Evolutionary conservation across 1,140 invertebrate genomes (phyloP), one percentile per base, ranked within the genome.

Genomic region (Cardiocondyla obscurior): DNA sequence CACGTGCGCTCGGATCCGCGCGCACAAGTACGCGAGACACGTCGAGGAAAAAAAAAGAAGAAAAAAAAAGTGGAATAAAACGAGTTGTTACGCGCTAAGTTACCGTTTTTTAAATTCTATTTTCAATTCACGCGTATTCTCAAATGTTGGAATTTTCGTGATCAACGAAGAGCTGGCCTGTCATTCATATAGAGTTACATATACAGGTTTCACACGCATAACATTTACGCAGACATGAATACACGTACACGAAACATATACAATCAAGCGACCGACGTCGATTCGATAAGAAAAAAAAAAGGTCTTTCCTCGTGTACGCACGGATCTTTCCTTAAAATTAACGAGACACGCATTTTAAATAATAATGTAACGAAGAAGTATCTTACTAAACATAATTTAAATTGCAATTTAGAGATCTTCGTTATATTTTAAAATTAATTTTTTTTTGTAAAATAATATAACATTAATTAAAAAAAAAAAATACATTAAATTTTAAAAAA

Each of bases 141-240:
- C 92, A 92, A 92, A 91, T 92, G 92, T 93, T 94, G 90, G 92
- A 90, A 94, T 93, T 93, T 93, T 94, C 92, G 93, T 93, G 91
- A 94, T 94, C 93, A 94, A 93, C 93, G 94, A 94, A 94, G 89
- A 93, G 92, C 92, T 93, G 93, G 93, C 93, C 93, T 94, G 92
- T 94, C 92, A 91, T 93, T 93, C 90, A 92, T 90, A 89, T 86
- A 90, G 88, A 86, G 67, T 39, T 69, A 85, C 84, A 83, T 51
- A 58, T n/a, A n/a, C n/a, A n/a, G n/a, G 49, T 64, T 53, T 55
- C 30, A 58, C 33, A 6, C 69, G n/a, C 12, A 72, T 36, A 12
- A 73, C 14, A 6, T 2, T 22, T 44, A 83, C 42, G 57, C 30
- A 60, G 19, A 42, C 39, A 62, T 12, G 55, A n/a, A 69, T 12